phyloP scores from a whole-genome alignment of 2,797 vertebrate species.

The Pogoniulus pusillus region DNA sequence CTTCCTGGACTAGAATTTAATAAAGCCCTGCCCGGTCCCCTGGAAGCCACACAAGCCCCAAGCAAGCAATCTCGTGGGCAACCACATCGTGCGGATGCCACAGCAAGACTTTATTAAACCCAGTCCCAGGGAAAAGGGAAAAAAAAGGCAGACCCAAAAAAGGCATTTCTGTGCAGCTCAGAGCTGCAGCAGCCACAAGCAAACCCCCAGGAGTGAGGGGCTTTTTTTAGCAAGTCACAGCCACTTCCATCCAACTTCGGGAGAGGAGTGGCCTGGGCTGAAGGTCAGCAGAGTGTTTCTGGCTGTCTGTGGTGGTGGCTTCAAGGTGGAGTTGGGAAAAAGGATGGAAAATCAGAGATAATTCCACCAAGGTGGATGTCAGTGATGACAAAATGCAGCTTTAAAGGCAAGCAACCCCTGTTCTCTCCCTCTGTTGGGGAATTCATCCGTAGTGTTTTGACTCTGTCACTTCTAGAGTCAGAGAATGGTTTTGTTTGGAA shows the following conservation, averaged over 20 bases:
- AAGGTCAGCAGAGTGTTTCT: not conserved
- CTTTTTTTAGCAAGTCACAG: not conserved
- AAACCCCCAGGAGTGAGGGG: not conserved
- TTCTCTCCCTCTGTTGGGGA: not conserved
- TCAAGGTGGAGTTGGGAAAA: not conserved
- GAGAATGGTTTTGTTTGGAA: not conserved
- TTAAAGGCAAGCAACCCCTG: rapidly evolving
- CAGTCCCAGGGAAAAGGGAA: not conserved
- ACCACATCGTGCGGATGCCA: not conserved
- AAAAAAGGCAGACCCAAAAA: not conserved
- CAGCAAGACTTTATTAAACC: constrained; percentile 68
- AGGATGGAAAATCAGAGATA: rapidly evolving
- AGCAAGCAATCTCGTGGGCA: constrained; percentile 32
- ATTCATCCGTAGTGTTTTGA: rapidly evolving
- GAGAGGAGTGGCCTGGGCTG: not conserved
- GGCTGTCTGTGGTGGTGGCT: rapidly evolving
- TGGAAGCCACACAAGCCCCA: not conserved
- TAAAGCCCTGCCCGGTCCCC: constrained; percentile 36
- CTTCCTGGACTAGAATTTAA: constrained; percentile 63
- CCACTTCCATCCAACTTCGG: rapidly evolving
- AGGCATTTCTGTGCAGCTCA: not conserved
- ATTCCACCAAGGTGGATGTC: rapidly evolving
- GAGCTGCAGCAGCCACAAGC: not conserved
- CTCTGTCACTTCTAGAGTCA: not conserved
- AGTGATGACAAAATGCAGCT: not conserved